Evolutionary conservation across 30 jellyfish, hydroid and myxozoan species (phyloP).

Genomic region (Aurelia aurita): DNA sequence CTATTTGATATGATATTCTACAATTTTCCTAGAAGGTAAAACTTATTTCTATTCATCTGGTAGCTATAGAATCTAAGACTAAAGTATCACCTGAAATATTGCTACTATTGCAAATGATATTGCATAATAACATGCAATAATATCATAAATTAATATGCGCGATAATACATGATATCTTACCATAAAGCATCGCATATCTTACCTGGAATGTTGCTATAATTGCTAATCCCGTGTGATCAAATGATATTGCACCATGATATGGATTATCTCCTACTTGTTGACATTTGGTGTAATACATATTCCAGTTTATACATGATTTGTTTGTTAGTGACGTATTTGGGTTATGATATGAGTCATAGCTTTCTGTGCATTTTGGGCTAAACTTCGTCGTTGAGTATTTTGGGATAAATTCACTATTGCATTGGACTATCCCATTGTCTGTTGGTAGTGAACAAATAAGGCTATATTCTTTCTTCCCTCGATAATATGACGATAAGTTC

Average conservation of each 20-base stretch:
- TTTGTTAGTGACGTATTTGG: constrained; percentile 33
- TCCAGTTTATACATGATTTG: constrained; percentile 89
- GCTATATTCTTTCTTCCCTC: constrained; percentile 10
- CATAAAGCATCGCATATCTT: neutral
- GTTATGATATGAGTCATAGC: constrained; percentile 22
- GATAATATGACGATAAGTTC: constrained; percentile 62
- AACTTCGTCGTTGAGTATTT: constrained; percentile 25
- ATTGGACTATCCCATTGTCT: constrained; percentile 79
- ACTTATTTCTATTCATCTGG: too few species aligned
- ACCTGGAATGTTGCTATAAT: constrained; percentile 97
- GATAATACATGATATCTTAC: too few species aligned
- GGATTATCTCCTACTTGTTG: constrained; percentile 86
- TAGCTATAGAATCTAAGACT: too few species aligned
- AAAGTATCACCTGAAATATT: constrained; percentile 89
- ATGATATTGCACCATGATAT: constrained; percentile 84
- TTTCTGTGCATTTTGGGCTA: constrained; percentile 51
- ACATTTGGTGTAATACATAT: constrained; percentile 77
- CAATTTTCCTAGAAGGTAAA: too few species aligned
- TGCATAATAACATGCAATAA: constrained; percentile 68
- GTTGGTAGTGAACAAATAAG: constrained; percentile 74
- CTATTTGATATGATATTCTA: too few species aligned
- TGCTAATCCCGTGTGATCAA: constrained; percentile 91
- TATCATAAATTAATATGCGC: too few species aligned
- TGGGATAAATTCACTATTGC: constrained; percentile 65
- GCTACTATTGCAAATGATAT: constrained; percentile 96